Evolutionary conservation across 1,140 invertebrate species (phyloP).

Genomic region (Muscidifurax raptorellus): DNA sequence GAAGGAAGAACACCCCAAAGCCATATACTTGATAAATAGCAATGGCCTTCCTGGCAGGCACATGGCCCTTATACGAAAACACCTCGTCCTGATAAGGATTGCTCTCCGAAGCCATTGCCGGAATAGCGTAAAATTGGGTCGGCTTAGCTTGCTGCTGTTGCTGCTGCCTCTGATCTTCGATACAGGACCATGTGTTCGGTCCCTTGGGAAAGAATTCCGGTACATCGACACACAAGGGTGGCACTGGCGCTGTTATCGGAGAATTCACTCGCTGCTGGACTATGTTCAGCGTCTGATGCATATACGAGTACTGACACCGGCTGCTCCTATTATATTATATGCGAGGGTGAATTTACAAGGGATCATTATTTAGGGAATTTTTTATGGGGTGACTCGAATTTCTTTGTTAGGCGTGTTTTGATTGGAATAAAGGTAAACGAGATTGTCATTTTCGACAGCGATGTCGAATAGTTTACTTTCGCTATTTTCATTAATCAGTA

Average conservation of each 20-base stretch:
- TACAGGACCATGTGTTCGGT: constrained; percentile 27
- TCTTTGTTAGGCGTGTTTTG: too few species aligned
- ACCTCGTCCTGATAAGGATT: constrained; percentile 53
- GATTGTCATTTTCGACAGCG: too few species aligned
- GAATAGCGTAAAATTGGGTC: constrained; percentile 17
- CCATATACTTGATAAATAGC: constrained; percentile 57
- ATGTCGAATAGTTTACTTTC: too few species aligned
- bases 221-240: constrained; percentile 66
- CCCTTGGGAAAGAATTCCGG: constrained; percentile 71
- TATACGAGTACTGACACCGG: constrained; percentile 44
- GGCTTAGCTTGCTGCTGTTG: constrained; percentile 17
- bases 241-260: constrained; percentile 15
- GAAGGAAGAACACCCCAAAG: not conserved
- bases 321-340: constrained; percentile 30
- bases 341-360: not conserved
- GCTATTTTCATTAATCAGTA: too few species aligned
- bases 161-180: constrained; percentile 22
- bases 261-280: constrained; percentile 10
- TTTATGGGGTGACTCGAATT: too few species aligned
- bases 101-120: not conserved
- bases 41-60: constrained; percentile 45
- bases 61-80: constrained; percentile 48
- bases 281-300: constrained; percentile 38
- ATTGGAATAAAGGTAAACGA: too few species aligned
- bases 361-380: too few species aligned